Percentiles rank a stretch among this genome's conserved stretches.
Evolutionary conservation across 2,888 invertebrate genomes (phyloP).

Genomic region (Sphecodes monilicornis): DNA sequence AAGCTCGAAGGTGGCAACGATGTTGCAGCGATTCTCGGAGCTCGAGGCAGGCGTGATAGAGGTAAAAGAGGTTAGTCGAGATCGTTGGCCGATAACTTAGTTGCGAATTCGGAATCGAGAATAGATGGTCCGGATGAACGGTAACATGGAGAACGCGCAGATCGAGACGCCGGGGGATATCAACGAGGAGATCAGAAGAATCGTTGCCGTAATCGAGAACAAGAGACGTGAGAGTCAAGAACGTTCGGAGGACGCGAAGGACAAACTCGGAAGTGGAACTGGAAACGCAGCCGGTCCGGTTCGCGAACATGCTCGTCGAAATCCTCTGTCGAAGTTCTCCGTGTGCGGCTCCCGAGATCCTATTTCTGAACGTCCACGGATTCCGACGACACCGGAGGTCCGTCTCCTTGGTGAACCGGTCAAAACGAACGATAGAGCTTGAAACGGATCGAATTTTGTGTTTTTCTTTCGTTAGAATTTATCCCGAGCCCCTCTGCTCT

Average conservation of each 20-base stretch:
- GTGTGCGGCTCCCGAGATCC: conserved; percentile 21
- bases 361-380: background rate
- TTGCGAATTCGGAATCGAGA: background rate
- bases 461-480: background rate
- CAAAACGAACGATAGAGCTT: background rate
- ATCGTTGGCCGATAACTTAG: background rate
- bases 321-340: conserved; percentile 48
- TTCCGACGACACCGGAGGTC: conserved; percentile 35
- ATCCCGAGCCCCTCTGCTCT: background rate
- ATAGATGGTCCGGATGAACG: conserved; percentile 78
- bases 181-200: conserved; percentile 77
- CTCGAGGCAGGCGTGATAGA: conserved; percentile 79
- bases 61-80: conserved; percentile 55
- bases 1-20: conserved; percentile 64
- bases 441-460: background rate
- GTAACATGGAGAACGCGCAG: conserved; percentile 77
- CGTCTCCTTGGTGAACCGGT: conserved; percentile 30
- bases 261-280: background rate
- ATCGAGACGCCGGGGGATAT: conserved; percentile 79
- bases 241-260: background rate
- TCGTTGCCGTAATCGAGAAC: conserved; percentile 34
- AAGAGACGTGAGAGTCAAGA: background rate
- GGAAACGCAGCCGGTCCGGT: background rate
- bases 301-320: conserved; percentile 18
- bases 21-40: conserved; percentile 68